Evolutionary conservation across 2,113 vertebrate species (phyloP), one percentile per base, ranked within the genome.

Genomic region (Petromus typicus): DNA sequence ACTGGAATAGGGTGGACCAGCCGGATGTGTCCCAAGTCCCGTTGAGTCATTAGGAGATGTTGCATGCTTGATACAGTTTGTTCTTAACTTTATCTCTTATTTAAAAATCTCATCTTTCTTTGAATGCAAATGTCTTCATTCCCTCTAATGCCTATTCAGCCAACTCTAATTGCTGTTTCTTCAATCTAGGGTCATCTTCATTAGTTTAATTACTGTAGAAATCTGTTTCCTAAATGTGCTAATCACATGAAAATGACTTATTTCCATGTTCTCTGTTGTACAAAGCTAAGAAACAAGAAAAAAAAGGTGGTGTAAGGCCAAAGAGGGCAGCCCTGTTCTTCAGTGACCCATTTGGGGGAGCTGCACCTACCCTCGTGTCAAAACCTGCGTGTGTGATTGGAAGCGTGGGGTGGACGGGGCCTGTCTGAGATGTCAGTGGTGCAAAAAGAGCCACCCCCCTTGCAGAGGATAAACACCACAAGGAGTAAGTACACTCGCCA

Each of bases 171-270:
- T 97, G 95, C 93, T 86, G 59, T 96, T 95, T 93, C 97, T 97
- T 97, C 92, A 95, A 80, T 96, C 90, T 64, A 79, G 95, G 96
- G 96, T 96, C 95, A 97, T 96, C 96, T 97, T 96, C 95, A 97
- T 97, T 97, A 96, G 95, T 83, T 92, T 97, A 96, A 97, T 98
- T 96, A 97, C 86, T 51, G 32, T 71, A 86, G 81, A 84, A 86
- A 90, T 90, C 82, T 95, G 63, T 89, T 96, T 84, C 86, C 93
- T 96, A 95, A 96, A 83, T 82, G 73, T 95, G 80, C 90, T 96
- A 96, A 95, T 93, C 91, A 63, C 79, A 90, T 61, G 63, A 92
- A 97, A 92, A 96, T 96, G 95, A 95, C 94, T 97, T 94, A 96
- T 81, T 93, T 93, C 64, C 95, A 75, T 66, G 92, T 95, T 95